phyloP scores from a whole-genome alignment of 2,797 vertebrate genomes.

The Peromyscus nudipes region DNA sequence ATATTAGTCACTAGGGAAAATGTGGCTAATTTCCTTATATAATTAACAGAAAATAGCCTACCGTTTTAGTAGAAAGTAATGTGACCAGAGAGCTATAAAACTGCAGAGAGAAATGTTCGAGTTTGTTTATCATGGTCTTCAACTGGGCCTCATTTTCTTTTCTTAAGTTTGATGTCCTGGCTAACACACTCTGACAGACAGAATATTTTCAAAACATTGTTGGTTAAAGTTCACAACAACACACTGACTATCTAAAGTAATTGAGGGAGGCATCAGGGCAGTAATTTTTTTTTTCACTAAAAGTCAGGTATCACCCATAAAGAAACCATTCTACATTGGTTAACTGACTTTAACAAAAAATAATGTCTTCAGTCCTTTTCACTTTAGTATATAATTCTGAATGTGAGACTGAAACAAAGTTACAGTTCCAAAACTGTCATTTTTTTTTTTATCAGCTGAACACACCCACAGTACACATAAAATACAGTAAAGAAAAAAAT shows the following conservation, averaged over 20 bases:
- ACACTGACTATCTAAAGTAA: constrained; percentile 32
- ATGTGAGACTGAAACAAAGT: constrained; percentile 41
- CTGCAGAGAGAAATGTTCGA: not conserved
- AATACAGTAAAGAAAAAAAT: not conserved
- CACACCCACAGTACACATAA: not conserved
- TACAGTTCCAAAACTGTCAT: constrained; percentile 32
- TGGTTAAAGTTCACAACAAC: constrained; percentile 73
- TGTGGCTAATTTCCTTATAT: not conserved
- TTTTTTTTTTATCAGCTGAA: not conserved
- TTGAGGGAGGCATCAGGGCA: constrained; percentile 26
- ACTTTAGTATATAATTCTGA: constrained; percentile 12
- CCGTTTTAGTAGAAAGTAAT: not conserved
- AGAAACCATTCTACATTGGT: constrained; percentile 54
- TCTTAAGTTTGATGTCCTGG: constrained; percentile 10
- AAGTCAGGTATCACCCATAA: not conserved
- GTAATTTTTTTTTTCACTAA: constrained; percentile 17
- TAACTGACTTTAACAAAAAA: constrained; percentile 68
- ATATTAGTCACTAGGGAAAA: not conserved
- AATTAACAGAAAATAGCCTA: constrained; percentile 3
- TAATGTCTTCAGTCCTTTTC: constrained; percentile 53
- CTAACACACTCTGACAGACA: constrained; percentile 40
- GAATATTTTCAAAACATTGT: constrained; percentile 70
- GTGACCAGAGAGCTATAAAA: not conserved
- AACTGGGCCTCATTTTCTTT: not conserved
- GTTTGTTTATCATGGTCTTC: not conserved